Conservation (phyloP, 1,140 invertebrate genomes). For the Chionoecetes opilio region DNA sequence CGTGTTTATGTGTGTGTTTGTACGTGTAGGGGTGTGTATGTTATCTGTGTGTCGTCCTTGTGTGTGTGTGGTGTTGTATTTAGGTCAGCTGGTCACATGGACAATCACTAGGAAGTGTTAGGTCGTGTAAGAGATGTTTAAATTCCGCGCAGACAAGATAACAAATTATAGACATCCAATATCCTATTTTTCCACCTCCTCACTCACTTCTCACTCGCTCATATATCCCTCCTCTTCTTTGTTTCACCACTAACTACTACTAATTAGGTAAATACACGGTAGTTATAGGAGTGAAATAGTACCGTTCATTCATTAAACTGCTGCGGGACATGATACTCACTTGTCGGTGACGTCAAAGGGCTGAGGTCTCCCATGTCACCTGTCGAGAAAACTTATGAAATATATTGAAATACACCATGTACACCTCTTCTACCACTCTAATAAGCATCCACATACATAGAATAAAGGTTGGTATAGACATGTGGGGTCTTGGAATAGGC, state of each 20-base stretch:
- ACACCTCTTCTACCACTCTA: background rate
- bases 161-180: background rate
- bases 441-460: background rate
- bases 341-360: slow-evolving; percentile 14
- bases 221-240: background rate
- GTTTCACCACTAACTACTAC: background rate
- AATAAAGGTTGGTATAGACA: background rate
- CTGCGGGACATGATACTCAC: background rate
- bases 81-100: background rate
- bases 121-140: background rate
- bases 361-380: background rate
- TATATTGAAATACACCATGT: background rate
- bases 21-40: background rate
- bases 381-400: background rate
- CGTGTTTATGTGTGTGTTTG: too few species aligned
- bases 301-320: slow-evolving; percentile 2
- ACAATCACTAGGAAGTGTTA: background rate
- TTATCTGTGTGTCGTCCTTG: background rate
- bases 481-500: background rate
- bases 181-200: too few species aligned
- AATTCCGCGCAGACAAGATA: background rate
- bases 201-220: background rate
- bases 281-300: background rate
- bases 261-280: background rate
- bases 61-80: background rate